Conservation (phyloP, 2,113 vertebrate genomes). For the Opisthocomus hoazin region DNA sequence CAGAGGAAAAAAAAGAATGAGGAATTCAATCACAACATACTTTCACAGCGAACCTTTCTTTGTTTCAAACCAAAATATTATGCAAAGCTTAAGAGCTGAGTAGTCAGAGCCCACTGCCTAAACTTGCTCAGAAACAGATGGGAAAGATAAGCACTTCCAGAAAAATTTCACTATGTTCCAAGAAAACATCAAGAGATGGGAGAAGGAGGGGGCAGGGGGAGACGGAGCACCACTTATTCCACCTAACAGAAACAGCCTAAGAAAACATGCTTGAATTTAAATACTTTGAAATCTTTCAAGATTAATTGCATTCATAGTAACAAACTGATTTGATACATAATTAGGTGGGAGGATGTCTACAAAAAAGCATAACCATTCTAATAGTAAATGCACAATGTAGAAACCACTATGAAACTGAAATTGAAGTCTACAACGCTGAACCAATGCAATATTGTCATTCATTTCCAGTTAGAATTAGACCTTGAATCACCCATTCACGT, state of each 20-base stretch:
- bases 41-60: not conserved
- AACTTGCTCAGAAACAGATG: not conserved
- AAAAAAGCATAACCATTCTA: not conserved
- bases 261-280: not conserved
- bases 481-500: not conserved
- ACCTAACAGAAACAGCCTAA: not conserved
- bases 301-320: not conserved
- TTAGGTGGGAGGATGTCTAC: not conserved
- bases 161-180: not conserved
- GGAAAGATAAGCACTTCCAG: not conserved
- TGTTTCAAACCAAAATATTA: not conserved
- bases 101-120: not conserved
- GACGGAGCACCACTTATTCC: not conserved
- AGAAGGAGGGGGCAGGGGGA: rapidly evolving
- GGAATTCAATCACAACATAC: not conserved
- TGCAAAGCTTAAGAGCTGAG: not conserved
- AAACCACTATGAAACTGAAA: not conserved
- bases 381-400: not conserved
- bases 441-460: not conserved
- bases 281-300: not conserved
- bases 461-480: not conserved
- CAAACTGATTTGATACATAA: not conserved
- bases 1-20: not conserved
- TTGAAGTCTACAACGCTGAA: not conserved
- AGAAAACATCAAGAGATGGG: not conserved